Conservation (phyloP, 2,797 vertebrate species). For the Amblyopsis hoosieri region DNA sequence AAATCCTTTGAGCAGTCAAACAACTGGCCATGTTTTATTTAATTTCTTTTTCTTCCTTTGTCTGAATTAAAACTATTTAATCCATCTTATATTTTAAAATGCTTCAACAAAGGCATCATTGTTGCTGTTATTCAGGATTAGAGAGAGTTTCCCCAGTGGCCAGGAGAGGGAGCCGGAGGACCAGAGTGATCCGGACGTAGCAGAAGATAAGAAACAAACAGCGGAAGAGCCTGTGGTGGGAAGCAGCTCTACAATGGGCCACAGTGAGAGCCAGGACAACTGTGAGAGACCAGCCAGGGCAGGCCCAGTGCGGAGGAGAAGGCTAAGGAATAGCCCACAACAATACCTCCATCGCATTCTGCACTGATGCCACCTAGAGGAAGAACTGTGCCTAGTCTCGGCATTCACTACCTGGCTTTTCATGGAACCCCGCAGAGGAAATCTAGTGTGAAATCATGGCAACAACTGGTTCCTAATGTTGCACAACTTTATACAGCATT, state of each 20-base stretch:
- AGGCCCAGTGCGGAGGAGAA: conserved; percentile 50
- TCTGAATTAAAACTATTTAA: neutral
- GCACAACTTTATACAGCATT: conserved; percentile 5
- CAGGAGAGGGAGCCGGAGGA: conserved; percentile 37
- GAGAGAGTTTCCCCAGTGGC: conserved; percentile 42
- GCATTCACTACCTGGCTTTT: neutral
- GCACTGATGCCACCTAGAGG: conserved; percentile 43
- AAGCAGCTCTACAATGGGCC: conserved; percentile 17
- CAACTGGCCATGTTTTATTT: neutral
- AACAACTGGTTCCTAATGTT: conserved; percentile 9
- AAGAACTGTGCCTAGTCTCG: neutral
- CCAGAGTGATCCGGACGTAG: conserved; percentile 43
- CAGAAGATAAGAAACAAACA: conserved; percentile 9
- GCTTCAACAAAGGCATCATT: conserved; percentile 15
- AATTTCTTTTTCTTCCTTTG: neutral
- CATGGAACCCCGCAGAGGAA: neutral
- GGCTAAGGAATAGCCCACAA: conserved; percentile 59
- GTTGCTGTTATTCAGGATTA: conserved; percentile 59
- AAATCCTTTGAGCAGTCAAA: neutral
- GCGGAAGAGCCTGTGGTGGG: conserved; percentile 19
- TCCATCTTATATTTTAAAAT: neutral
- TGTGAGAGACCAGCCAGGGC: conserved; percentile 44
- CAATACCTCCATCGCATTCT: conserved; percentile 73
- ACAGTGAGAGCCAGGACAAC: conserved; percentile 19
- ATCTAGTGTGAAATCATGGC: neutral